A percentile compares a stretch with the other conserved stretches of the same genome.
Evolutionary conservation across 2,797 vertebrate species (phyloP).

Genomic region (Pogonophryne albipinna): DNA sequence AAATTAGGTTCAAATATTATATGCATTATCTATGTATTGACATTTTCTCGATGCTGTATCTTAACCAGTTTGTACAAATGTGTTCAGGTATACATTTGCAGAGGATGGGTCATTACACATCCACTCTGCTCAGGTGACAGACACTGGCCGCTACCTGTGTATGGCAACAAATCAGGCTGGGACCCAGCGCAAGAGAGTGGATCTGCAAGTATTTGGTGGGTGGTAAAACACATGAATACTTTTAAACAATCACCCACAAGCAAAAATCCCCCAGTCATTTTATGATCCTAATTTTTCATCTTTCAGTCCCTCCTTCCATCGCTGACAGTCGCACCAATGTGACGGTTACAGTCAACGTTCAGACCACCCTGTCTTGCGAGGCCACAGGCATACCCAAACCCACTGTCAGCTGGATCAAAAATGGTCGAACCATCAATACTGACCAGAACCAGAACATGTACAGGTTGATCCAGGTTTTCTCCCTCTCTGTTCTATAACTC

Average conservation of each 20-base stretch:
- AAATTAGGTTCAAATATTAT: neutral
- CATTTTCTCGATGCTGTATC: neutral
- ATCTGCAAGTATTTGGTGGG: conserved; percentile 93
- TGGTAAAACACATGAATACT: neutral
- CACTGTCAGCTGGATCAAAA: conserved; percentile 90
- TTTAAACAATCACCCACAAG: neutral
- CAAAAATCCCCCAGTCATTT: neutral
- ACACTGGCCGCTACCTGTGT: conserved; percentile 92
- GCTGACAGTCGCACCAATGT: conserved; percentile 86
- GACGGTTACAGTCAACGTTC: conserved; percentile 92
- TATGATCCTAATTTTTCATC: neutral
- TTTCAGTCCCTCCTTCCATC: conserved; percentile 91
- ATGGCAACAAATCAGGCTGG: conserved; percentile 95
- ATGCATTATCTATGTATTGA: neutral
- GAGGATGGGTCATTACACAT: conserved; percentile 92
- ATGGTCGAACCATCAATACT: conserved; percentile 87
- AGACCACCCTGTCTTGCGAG: conserved; percentile 94
- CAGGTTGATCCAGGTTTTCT: conserved; percentile 89
- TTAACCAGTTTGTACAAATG: conserved; percentile 17
- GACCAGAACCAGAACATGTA: conserved; percentile 97
- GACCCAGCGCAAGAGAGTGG: conserved; percentile 88
- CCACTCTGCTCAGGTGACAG: conserved; percentile 86
- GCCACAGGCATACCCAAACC: conserved; percentile 94
- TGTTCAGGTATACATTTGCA: conserved; percentile 86
- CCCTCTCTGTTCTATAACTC: conserved; percentile 59